Evolutionary conservation across 2,888 invertebrate genomes (phyloP).

Genomic region (Athetis lepigone): DNA sequence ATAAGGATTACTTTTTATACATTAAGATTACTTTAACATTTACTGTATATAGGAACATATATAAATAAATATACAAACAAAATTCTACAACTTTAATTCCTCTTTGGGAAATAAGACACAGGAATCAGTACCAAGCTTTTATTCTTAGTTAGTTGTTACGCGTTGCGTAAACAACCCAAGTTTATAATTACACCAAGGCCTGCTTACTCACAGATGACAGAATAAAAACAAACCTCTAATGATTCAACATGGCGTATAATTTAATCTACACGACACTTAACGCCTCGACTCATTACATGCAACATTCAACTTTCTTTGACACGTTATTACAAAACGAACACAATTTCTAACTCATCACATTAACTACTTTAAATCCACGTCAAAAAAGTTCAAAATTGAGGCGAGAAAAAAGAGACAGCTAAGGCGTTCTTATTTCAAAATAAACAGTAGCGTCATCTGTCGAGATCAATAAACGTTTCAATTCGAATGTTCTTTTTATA

Average conservation of each 20-base stretch:
- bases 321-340: slow-evolving; percentile 40
- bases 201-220: slow-evolving; percentile 55
- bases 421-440: slow-evolving; percentile 12
- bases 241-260: slow-evolving; percentile 62
- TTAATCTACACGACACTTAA: slow-evolving; percentile 63
- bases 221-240: slow-evolving; percentile 54
- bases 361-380: neutral
- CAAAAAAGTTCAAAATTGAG: slow-evolving; percentile 17
- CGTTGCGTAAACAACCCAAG: slow-evolving; percentile 27
- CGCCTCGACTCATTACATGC: slow-evolving; percentile 59
- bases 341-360: neutral
- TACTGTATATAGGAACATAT: too few species aligned
- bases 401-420: neutral
- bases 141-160: slow-evolving; percentile 19
- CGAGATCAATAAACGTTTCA: slow-evolving; percentile 75
- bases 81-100: neutral
- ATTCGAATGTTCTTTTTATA: slow-evolving; percentile 63
- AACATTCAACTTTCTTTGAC: slow-evolving; percentile 60
- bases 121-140: slow-evolving; percentile 3
- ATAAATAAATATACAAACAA: neutral
- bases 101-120: neutral
- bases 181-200: slow-evolving; percentile 37
- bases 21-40: too few species aligned
- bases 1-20: too few species aligned
- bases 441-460: slow-evolving; percentile 74